Conservation (phyloP, 1,140 invertebrate species). For the Zaprionus camerounensis region DNA sequence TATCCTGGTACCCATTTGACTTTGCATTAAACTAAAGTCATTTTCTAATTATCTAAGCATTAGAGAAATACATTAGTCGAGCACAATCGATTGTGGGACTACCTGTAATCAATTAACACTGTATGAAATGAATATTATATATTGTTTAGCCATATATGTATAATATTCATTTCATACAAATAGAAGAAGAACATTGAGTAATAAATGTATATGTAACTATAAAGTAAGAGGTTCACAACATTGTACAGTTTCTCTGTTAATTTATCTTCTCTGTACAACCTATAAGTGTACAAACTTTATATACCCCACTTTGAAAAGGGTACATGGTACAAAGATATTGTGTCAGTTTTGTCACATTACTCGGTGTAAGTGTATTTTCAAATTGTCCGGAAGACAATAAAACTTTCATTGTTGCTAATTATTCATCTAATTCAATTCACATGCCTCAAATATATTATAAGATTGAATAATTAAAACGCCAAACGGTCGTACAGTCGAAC, state of each 20-base stretch:
- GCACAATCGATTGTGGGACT: background rate
- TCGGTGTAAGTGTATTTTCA: background rate
- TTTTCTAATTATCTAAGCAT: background rate
- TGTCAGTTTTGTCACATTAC: constrained; percentile 2
- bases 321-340: background rate
- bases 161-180: too few relatives aligned
- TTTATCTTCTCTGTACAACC: background rate
- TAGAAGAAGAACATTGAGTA: background rate
- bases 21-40: background rate
- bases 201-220: too few relatives aligned
- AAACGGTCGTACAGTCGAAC: background rate
- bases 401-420: constrained; percentile 36
- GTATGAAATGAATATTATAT: background rate
- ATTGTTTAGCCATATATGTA: too few relatives aligned
- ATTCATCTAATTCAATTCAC: constrained; percentile 27
- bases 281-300: background rate
- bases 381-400: background rate
- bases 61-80: background rate
- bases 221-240: too few relatives aligned
- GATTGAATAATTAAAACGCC: constrained; percentile 18
- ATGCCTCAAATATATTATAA: constrained; percentile 28
- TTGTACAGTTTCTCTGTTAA: background rate
- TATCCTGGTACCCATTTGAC: background rate
- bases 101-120: too few relatives aligned
- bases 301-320: background rate